Percentiles rank a stretch among this genome's conserved stretches.
phyloP scores from a whole-genome alignment of 2,113 vertebrate genomes.

The Ochotona curzoniae region DNA sequence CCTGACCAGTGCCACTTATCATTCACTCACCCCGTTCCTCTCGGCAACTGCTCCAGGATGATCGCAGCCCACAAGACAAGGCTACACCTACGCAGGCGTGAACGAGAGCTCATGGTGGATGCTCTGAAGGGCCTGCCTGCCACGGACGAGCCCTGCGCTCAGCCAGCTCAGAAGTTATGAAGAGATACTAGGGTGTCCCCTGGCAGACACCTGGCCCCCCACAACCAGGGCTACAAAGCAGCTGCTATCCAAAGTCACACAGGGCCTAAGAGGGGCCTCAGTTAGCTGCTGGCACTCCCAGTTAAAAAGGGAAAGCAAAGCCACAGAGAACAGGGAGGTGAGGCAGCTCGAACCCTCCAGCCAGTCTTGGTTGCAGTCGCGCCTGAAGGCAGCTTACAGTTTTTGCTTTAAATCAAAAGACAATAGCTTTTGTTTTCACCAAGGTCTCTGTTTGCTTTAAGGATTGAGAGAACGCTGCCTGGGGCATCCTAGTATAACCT shows the following conservation, averaged over 20 bases:
- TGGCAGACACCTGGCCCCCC: background rate
- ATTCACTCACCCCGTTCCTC: background rate
- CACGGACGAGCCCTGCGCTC: background rate
- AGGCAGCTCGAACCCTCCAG: background rate
- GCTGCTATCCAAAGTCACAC: background rate
- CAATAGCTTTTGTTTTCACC: conserved; percentile 11
- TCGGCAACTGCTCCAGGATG: background rate
- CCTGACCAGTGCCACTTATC: background rate
- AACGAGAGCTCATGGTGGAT: background rate
- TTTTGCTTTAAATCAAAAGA: conserved; percentile 35
- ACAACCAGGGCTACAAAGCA: background rate
- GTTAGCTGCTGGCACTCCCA: background rate
- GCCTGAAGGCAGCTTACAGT: background rate
- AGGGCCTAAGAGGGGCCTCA: background rate
- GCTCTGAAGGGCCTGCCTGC: background rate
- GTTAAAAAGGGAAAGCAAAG: background rate
- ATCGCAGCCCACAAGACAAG: background rate
- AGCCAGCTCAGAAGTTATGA: background rate
- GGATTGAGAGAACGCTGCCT: background rate
- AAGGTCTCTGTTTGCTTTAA: background rate
- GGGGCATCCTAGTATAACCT: background rate
- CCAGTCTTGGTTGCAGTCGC: background rate
- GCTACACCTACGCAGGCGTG: background rate
- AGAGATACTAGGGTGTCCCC: background rate
- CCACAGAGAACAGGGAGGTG: background rate